phyloP scores from a whole-genome alignment of 1,140 invertebrate species.

The Neodiprion fabricii region DNA sequence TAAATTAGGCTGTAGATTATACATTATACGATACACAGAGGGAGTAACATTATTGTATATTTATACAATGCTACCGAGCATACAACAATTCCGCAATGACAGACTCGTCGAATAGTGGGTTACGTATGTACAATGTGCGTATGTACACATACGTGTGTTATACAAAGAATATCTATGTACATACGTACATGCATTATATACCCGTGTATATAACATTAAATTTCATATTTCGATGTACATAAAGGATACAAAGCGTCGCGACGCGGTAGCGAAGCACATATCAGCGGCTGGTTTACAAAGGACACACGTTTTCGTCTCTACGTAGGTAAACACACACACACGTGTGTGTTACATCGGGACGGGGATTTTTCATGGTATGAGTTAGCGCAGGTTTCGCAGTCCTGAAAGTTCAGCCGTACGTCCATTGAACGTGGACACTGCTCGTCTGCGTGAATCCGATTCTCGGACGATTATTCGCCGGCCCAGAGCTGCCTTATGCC shows the following conservation, averaged over 20 bases:
- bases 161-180: neutral
- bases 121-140: too few relatives aligned
- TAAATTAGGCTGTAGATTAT: too few relatives aligned
- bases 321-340: neutral
- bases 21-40: too few relatives aligned
- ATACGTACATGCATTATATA: neutral
- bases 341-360: neutral
- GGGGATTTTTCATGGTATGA: neutral
- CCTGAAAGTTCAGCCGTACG: neutral
- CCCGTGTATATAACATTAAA: too few relatives aligned
- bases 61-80: too few relatives aligned
- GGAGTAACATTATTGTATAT: too few relatives aligned
- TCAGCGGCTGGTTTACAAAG: too few relatives aligned
- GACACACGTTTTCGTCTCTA: too few relatives aligned
- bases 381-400: neutral
- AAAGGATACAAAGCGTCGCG: neutral
- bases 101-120: too few relatives aligned
- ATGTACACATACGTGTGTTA: too few relatives aligned
- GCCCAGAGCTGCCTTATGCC: neutral
- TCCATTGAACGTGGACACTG: neutral
- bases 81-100: too few relatives aligned
- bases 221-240: neutral
- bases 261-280: too few relatives aligned
- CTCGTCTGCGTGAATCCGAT: constrained; percentile 8
- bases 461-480: constrained; percentile 40